phyloP scores from a whole-genome alignment of 2,113 vertebrate genomes.

The Athene cunicularia region DNA sequence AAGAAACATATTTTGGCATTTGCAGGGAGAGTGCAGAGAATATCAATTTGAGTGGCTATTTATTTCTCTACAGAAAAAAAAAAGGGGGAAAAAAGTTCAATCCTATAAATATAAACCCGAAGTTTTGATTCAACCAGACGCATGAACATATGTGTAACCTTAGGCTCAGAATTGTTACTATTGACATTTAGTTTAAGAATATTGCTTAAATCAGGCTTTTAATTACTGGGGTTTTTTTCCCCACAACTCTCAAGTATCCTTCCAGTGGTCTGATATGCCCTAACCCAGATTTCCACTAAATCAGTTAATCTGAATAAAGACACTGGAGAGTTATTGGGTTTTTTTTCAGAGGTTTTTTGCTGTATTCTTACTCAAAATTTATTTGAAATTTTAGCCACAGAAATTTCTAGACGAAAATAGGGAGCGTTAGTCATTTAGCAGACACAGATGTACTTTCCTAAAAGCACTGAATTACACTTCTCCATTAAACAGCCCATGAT shows the following conservation, averaged over 20 bases:
- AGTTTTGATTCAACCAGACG: background rate
- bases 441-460: background rate
- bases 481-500: background rate
- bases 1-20: background rate
- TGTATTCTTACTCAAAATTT: background rate
- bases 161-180: background rate
- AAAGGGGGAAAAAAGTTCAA: background rate
- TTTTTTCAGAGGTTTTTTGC: background rate
- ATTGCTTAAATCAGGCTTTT: background rate
- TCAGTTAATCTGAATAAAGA: background rate
- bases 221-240: background rate
- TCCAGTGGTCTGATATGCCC: background rate
- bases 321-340: background rate
- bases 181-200: constrained; percentile 1
- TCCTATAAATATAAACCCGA: background rate
- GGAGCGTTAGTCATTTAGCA: background rate
- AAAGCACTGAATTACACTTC: background rate
- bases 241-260: background rate
- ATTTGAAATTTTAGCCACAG: background rate
- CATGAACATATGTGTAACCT: background rate
- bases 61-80: background rate
- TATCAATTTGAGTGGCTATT: background rate
- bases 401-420: background rate
- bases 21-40: background rate
- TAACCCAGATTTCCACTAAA: background rate